phyloP scores from a whole-genome alignment of 1,140 invertebrate species.

The Drosophila melanogaster region Release_6_plus_ISO1_MT NT_033777.3:15700001-15700500 shows the following conservation, averaged over 20 bases:
- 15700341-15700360: slow-evolving; percentile 17
- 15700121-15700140: slow-evolving; percentile 5
- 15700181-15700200: slow-evolving; percentile 66
- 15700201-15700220: slow-evolving; percentile 60
- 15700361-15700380: slow-evolving; percentile 1
- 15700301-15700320: slow-evolving; percentile 57
- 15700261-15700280: background rate
- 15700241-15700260: slow-evolving; percentile 29
- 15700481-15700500: slow-evolving; percentile 22
- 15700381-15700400: slow-evolving; percentile 5
- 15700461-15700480: slow-evolving; percentile 17
- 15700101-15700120: background rate
- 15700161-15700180: slow-evolving; percentile 39
- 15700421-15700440: slow-evolving; percentile 58
- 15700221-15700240: slow-evolving; percentile 1
- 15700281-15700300: slow-evolving; percentile 3
- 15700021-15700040: no score
- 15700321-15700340: slow-evolving; percentile 62
- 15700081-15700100: background rate
- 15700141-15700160: slow-evolving; percentile 41
- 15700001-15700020: no score
- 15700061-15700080: background rate
- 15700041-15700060: background rate
- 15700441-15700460: background rate
- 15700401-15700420: slow-evolving; percentile 61